Evolutionary conservation across 2,888 invertebrate species (phyloP).

Genomic region (Apodemia zela): DNA sequence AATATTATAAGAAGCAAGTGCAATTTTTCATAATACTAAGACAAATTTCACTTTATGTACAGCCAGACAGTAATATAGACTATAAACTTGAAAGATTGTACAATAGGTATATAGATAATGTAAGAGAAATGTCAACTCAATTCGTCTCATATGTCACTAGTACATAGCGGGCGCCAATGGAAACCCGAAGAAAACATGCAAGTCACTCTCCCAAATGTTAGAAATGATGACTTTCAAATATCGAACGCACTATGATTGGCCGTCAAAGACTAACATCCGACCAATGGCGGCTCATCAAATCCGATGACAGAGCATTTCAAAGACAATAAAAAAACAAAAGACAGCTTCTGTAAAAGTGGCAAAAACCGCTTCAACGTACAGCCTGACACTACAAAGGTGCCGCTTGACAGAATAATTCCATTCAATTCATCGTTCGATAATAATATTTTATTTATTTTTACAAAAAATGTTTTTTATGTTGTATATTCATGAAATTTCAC

Average conservation of each 20-base stretch:
- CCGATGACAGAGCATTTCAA: constrained; percentile 67
- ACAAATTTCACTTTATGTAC: too few species aligned
- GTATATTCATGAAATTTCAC: too few species aligned
- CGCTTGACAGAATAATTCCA: constrained; percentile 17
- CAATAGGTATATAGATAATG: constrained; percentile 4
- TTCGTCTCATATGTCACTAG: constrained; percentile 18
- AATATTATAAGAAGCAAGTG: too few species aligned
- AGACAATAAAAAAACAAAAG: constrained; percentile 59
- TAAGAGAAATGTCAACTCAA: constrained; percentile 6
- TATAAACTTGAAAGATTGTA: neutral
- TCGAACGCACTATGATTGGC: constrained; percentile 70
- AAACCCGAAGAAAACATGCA: constrained; percentile 37
- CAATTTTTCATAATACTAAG: too few species aligned
- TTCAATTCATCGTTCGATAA: neutral
- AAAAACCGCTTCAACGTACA: constrained; percentile 28
- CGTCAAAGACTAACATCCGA: constrained; percentile 67
- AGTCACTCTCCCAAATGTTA: constrained; percentile 71
- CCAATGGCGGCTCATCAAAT: constrained; percentile 76
- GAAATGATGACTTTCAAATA: constrained; percentile 74
- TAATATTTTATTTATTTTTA: constrained; percentile 1
- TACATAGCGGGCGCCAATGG: constrained; percentile 33
- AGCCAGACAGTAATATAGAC: too few species aligned
- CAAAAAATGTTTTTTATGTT: neutral
- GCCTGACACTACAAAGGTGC: constrained; percentile 33
- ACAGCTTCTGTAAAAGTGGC: constrained; percentile 75